Percentiles rank a stretch among this genome's conserved stretches.
phyloP scores from a whole-genome alignment of 2,888 invertebrate species.

The Pharmacophagus antenor region DNA sequence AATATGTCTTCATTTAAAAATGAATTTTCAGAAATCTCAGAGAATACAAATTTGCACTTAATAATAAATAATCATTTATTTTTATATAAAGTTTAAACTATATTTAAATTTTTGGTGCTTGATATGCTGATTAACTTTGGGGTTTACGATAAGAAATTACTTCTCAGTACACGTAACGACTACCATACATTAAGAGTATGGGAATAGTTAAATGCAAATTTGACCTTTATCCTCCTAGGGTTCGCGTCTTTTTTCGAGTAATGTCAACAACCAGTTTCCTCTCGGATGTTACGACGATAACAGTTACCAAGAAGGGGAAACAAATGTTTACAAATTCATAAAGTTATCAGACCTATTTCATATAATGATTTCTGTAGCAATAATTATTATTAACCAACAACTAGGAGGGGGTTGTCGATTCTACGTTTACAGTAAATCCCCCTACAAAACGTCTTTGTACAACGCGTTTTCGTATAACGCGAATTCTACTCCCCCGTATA shows the following conservation, averaged over 20 bases:
- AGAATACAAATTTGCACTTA: not conserved
- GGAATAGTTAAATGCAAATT: not conserved
- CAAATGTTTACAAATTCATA: slow-evolving; percentile 31
- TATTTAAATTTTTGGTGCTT: not conserved
- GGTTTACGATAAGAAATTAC: slow-evolving; percentile 1
- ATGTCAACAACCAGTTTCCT: slow-evolving; percentile 11
- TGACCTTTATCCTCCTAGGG: slow-evolving; percentile 5
- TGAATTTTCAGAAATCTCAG: not conserved
- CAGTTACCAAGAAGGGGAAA: slow-evolving; percentile 36
- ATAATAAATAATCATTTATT: not conserved
- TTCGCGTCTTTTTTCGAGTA: slow-evolving; percentile 5
- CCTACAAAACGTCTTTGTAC: too few species aligned
- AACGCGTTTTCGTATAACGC: too few species aligned
- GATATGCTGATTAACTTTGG: not conserved
- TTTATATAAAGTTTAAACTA: too few species aligned
- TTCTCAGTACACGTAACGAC: not conserved
- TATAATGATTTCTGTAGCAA: not conserved
- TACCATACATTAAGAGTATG: not conserved
- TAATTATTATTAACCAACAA: too few species aligned
- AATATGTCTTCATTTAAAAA: too few species aligned
- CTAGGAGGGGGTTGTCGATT: too few species aligned
- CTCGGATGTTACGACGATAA: slow-evolving; percentile 37
- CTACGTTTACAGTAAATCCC: too few species aligned
- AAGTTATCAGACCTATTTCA: not conserved
- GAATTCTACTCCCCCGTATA: too few species aligned